A percentile compares a stretch with the other conserved stretches of the same genome.
These are phyloP conservation scores for Spongia lamella DNA, from an alignment of 37 sponge, comb jelly and placozoan genomes.

Conservation along the genomic window DNA sequence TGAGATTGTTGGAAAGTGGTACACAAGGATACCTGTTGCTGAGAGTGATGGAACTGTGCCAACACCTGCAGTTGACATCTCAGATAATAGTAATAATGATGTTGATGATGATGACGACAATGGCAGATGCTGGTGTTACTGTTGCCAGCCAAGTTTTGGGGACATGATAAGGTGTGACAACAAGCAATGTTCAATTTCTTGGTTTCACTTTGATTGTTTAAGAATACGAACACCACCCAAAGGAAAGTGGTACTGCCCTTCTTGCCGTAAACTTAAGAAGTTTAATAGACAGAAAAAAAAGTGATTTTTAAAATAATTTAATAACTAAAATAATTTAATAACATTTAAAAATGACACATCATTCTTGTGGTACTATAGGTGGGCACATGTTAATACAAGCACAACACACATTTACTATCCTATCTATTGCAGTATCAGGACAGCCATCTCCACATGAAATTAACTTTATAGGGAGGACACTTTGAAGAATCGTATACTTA, in stretches of 20 bases:
- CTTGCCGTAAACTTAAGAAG: constrained; percentile 5
- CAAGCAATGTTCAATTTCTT: constrained; percentile 15
- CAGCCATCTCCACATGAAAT: background rate
- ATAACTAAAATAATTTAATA: constrained; percentile 5
- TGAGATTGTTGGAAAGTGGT: constrained; percentile 19
- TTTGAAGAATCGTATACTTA: constrained; percentile 50
- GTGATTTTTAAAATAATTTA: background rate
- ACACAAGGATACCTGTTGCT: constrained; percentile 12
- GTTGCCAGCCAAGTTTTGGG: constrained; percentile 24
- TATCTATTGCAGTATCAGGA: constrained; percentile 27
- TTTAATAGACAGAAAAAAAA: background rate
- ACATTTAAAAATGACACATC: background rate
- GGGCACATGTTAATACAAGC: constrained; percentile 46
- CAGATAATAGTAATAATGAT: background rate
- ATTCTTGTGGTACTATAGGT: constrained; percentile 51
- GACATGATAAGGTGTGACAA: constrained; percentile 38
- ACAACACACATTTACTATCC: constrained; percentile 46
- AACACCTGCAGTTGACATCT: background rate
- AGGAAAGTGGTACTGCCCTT: constrained; percentile 39
- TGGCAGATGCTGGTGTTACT: constrained; percentile 30
- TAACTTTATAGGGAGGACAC: constrained; percentile 19
- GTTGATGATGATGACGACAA: constrained; percentile 18
- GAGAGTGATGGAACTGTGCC: constrained; percentile 8
- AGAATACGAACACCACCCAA: constrained; percentile 13
- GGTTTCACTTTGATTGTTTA: constrained; percentile 40